These are phyloP conservation scores for Calephelis virginiensis DNA, from an alignment of 1,140 invertebrate genomes.

Conservation along the genomic window DNA sequence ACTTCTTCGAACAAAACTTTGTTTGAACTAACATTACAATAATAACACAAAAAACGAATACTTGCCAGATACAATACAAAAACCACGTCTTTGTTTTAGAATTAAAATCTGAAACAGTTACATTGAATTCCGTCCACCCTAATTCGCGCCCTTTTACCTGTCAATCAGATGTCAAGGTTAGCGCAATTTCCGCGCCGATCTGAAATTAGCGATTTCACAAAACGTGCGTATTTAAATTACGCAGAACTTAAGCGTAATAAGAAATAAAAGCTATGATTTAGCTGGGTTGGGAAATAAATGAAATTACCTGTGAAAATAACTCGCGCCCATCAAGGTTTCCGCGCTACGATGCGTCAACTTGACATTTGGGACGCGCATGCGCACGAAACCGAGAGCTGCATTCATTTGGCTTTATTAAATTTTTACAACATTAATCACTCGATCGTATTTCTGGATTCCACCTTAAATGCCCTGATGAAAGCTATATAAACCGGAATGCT, in stretches of 20 bases:
- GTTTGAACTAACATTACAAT: not conserved
- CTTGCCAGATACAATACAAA: not conserved
- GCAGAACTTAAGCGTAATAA: constrained; percentile 44
- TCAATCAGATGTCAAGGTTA: constrained; percentile 64
- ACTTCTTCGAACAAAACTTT: no score
- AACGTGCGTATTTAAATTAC: constrained; percentile 52
- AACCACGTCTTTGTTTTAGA: not conserved
- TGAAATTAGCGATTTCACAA: constrained; percentile 58
- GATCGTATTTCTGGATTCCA: constrained; percentile 34
- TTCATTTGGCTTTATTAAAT: constrained; percentile 42
- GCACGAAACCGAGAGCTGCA: constrained; percentile 22
- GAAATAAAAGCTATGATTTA: constrained; percentile 61
- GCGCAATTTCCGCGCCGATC: constrained; percentile 45
- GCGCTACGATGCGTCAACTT: constrained; percentile 46
- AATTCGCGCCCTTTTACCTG: constrained; percentile 72
- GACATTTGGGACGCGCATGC: constrained; percentile 33
- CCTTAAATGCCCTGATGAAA: constrained; percentile 15
- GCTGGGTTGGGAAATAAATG: constrained; percentile 38
- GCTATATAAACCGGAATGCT: constrained; percentile 3
- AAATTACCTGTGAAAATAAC: constrained; percentile 47
- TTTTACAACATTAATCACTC: constrained; percentile 48
- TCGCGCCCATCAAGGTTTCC: constrained; percentile 45
- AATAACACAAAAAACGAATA: not conserved
- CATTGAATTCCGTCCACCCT: constrained; percentile 26
- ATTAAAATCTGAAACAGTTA: constrained; percentile 9